These are phyloP conservation scores for Cyanoliseus patagonus DNA, from an alignment of 2,113 vertebrate species.

Conservation along the genomic window DNA sequence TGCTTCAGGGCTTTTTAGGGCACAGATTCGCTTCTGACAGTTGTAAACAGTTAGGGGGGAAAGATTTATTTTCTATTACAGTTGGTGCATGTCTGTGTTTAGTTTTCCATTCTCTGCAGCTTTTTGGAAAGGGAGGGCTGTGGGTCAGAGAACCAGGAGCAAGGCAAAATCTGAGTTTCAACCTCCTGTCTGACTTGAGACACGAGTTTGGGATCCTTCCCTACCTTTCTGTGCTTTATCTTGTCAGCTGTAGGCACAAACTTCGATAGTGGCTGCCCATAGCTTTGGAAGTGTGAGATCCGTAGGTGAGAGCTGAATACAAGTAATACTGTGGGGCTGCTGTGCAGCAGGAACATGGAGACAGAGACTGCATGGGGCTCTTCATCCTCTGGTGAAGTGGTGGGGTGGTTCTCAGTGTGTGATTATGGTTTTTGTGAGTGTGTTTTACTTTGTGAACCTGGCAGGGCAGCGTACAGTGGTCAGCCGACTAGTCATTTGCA, in stretches of 20 bases:
- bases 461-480: not conserved
- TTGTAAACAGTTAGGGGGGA: not conserved
- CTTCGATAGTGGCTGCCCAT: not conserved
- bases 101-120: not conserved
- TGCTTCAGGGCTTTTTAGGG: not conserved
- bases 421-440: not conserved
- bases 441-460: not conserved
- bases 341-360: not conserved
- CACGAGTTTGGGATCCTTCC: not conserved
- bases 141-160: not conserved
- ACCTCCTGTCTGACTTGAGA: not conserved
- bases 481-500: not conserved
- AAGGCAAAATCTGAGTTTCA: not conserved
- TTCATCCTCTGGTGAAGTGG: not conserved
- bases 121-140: not conserved
- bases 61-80: not conserved
- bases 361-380: not conserved
- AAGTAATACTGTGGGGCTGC: not conserved
- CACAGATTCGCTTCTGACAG: not conserved
- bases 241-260: not conserved
- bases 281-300: not conserved
- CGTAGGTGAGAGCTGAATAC: rapidly evolving
- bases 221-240: not conserved
- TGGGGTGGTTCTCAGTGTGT: not conserved
- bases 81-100: not conserved